phyloP scores from a whole-genome alignment of 2,113 vertebrate genomes.

The Aspidoscelis tigris region DNA sequence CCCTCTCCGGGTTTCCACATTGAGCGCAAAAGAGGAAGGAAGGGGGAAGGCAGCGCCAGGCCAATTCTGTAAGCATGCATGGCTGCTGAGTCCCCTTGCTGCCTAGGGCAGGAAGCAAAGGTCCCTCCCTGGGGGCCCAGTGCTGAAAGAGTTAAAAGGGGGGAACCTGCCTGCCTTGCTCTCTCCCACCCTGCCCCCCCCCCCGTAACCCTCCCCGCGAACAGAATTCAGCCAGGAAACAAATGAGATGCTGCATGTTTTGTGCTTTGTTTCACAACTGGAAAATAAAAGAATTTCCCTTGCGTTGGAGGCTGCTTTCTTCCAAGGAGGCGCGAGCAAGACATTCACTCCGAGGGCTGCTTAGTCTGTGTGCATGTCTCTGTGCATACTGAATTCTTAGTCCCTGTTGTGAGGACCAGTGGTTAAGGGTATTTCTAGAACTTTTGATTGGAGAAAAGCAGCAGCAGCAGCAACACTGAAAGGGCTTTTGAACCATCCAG shows the following conservation, averaged over 20 bases:
- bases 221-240: slow-evolving; percentile 78
- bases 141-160: slow-evolving; percentile 68
- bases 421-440: no score
- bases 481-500: no score
- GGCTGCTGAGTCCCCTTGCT: neutral
- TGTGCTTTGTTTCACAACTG: slow-evolving; percentile 75
- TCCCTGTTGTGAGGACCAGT: no score
- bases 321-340: neutral
- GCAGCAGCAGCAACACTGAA: no score
- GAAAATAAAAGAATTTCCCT: slow-evolving; percentile 83
- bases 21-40: slow-evolving; percentile 23
- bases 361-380: neutral
- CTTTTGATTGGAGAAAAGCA: no score
- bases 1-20: slow-evolving; percentile 52
- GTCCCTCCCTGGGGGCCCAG: slow-evolving; percentile 7
- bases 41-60: neutral
- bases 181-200: slow-evolving; percentile 43
- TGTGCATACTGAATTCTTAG: slow-evolving; percentile 25
- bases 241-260: slow-evolving; percentile 73
- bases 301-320: neutral
- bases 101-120: neutral
- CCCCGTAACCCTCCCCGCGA: slow-evolving; percentile 30
- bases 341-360: neutral
- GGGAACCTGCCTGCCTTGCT: neutral
- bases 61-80: no score